Percentiles rank a stretch among this genome's conserved stretches.
phyloP scores from a whole-genome alignment of 2,888 invertebrate genomes.

The Craniophora ligustri region DNA sequence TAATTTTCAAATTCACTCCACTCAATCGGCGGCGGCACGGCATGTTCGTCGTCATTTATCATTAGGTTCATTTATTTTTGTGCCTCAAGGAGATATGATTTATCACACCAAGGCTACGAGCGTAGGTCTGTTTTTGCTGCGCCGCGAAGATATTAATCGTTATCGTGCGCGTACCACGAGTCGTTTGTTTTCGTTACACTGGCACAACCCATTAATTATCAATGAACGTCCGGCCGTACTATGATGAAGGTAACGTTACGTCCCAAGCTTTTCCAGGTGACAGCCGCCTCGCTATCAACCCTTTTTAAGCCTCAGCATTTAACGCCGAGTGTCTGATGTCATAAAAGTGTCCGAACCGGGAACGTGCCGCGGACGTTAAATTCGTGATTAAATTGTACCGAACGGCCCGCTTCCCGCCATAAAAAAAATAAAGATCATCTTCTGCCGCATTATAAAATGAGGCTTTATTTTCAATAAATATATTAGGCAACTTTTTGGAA shows the following conservation, averaged over 20 bases:
- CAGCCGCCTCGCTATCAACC: conserved; percentile 85
- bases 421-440: conserved; percentile 74
- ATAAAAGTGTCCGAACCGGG: conserved; percentile 87
- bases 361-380: conserved; percentile 83
- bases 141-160: conserved; percentile 87
- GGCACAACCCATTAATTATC: conserved; percentile 87
- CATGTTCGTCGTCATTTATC: conserved; percentile 85
- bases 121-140: conserved; percentile 87
- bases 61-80: conserved; percentile 88
- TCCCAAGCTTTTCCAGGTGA: conserved; percentile 85
- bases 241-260: conserved; percentile 85
- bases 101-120: conserved; percentile 82
- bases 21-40: conserved; percentile 75
- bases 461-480: conserved; percentile 61
- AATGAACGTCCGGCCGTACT: conserved; percentile 84
- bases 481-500: conserved; percentile 58
- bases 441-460: conserved; percentile 64
- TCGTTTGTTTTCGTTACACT: conserved; percentile 88
- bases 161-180: conserved; percentile 84
- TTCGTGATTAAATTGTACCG: conserved; percentile 83
- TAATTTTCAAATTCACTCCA: conserved; percentile 77
- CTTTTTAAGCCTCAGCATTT: conserved; percentile 87
- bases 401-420: conserved; percentile 70
- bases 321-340: conserved; percentile 86
- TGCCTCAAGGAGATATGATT: conserved; percentile 87